phyloP scores from a whole-genome alignment of 1,140 invertebrate species.

The Phthorimaea operculella region DNA sequence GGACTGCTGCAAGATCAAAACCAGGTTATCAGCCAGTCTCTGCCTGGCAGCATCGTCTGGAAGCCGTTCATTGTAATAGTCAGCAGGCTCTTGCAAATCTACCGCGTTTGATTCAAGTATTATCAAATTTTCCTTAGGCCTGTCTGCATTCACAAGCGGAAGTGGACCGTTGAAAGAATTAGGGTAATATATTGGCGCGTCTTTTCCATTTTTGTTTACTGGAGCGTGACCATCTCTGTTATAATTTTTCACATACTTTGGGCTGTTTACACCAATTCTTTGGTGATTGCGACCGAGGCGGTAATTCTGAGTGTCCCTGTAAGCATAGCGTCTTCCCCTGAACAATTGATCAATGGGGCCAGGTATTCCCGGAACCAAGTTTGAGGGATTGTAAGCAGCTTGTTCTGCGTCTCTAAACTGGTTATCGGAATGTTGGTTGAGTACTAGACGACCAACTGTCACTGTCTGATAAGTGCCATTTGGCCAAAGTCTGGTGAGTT shows the following conservation, averaged over 20 bases:
- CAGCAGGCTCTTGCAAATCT: constrained; percentile 31
- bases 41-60: constrained; percentile 25
- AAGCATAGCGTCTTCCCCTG: constrained; percentile 70
- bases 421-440: constrained; percentile 83
- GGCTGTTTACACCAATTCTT: constrained; percentile 88
- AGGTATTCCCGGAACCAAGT: constrained; percentile 85
- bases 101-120: constrained; percentile 30
- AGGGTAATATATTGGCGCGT: constrained; percentile 92
- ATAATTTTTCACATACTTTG: constrained; percentile 70
- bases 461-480: constrained; percentile 12
- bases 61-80: constrained; percentile 38
- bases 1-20: constrained; percentile 14
- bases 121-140: constrained; percentile 22
- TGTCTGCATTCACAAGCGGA: constrained; percentile 30
- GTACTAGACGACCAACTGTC: constrained; percentile 81
- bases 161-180: constrained; percentile 89
- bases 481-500: constrained; percentile 76
- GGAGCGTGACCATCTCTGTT: constrained; percentile 84
- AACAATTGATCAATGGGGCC: constrained; percentile 74
- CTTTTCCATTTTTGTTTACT: constrained; percentile 72
- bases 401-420: constrained; percentile 89
- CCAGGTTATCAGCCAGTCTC: constrained; percentile 32
- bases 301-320: constrained; percentile 86
- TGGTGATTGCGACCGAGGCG: constrained; percentile 85
- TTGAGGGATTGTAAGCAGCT: constrained; percentile 83